These are phyloP conservation scores for Luffia ferchaultella DNA, from an alignment of 2,888 invertebrate genomes.

Conservation along the genomic window DNA sequence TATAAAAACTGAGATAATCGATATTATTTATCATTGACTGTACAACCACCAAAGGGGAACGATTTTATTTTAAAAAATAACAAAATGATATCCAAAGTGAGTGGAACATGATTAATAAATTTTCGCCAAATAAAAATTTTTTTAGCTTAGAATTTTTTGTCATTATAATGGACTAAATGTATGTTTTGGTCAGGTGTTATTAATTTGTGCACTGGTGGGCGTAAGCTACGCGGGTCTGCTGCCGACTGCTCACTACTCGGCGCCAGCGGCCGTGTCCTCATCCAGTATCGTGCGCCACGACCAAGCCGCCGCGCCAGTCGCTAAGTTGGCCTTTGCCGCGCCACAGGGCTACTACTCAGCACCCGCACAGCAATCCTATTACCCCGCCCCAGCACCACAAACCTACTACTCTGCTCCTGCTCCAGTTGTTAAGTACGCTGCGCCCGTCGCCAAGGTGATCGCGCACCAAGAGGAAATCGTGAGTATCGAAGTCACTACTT, in stretches of 20 bases:
- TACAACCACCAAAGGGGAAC: conserved; percentile 14
- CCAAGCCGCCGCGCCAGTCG: conserved; percentile 24
- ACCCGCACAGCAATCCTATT: conserved; percentile 18
- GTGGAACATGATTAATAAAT: no score
- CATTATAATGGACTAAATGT: no score
- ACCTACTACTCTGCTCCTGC: conserved; percentile 22
- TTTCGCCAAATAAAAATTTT: no score
- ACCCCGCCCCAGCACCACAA: conserved; percentile 14
- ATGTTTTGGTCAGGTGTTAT: no score
- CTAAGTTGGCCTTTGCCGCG: conserved; percentile 18
- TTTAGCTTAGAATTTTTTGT: no score
- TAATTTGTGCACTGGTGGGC: conserved; percentile 6
- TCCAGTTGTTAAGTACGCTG: conserved; percentile 13
- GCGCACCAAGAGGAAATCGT: conserved; percentile 11
- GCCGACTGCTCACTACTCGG: conserved; percentile 41
- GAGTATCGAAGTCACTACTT: conserved; percentile 1
- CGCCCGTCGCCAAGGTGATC: conserved; percentile 9
- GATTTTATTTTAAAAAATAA: no score
- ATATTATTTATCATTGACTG: conserved; percentile 23
- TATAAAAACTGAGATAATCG: conserved; percentile 27
- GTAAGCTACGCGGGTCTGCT: conserved; percentile 33
- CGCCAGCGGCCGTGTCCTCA: conserved; percentile 38
- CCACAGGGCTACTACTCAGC: conserved; percentile 24
- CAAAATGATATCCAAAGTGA: conserved; percentile 36
- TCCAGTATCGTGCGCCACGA: conserved; percentile 21